Base-by-base conservation (phyloP, 2,888 invertebrate species). In the Ormyrus pomaceus region DNA sequence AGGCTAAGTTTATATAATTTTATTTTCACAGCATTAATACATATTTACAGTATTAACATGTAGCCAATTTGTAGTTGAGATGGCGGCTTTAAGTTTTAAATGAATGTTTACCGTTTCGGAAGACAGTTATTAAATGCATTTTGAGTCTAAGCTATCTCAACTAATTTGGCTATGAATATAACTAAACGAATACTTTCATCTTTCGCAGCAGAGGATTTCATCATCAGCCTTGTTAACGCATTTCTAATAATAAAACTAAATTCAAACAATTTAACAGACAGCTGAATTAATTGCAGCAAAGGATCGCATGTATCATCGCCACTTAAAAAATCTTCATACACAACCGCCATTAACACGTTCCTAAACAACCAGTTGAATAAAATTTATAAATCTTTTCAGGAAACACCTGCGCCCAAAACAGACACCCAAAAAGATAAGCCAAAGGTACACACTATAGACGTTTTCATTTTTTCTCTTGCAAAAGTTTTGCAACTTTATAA, bases 321-420 rank as follows among this genome's bases (percentile, higher is more conserved):
- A 13, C 53, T 55, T 55, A 68, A 72, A 72, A 55, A 72, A 48
- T 13, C 58, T 59, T 72, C 13, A 19, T n/a, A 64, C 59, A 72
- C 62, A 66, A 9, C 7, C 48, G 8, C 19, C 59, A 77, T 71
- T 79, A 74, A 74, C 62, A 48, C 50, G 51, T 59, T 19, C 46
- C 65, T 61, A 62, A 51, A 68, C 62, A 64, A 68, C 13, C 6
- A 59, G 66, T 69, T n/a, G 69, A 70, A 66, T 58, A 10, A 51
- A 8, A 51, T 19, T 46, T 72, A 53, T 65, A 66, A 65, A 66
- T 71, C 82, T 46, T 82, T 84, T 79, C 82, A 84, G 84, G 83
- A 82, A 3, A 81, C 79, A 75, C 64, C 83, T 55, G 79, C 13
- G 19, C 45, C 77, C 55, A 84, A 84, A 83, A 34, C 75, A 6